Base-by-base conservation (phyloP, 2,797 vertebrate genomes). In the Epinephelus coioides region DNA sequence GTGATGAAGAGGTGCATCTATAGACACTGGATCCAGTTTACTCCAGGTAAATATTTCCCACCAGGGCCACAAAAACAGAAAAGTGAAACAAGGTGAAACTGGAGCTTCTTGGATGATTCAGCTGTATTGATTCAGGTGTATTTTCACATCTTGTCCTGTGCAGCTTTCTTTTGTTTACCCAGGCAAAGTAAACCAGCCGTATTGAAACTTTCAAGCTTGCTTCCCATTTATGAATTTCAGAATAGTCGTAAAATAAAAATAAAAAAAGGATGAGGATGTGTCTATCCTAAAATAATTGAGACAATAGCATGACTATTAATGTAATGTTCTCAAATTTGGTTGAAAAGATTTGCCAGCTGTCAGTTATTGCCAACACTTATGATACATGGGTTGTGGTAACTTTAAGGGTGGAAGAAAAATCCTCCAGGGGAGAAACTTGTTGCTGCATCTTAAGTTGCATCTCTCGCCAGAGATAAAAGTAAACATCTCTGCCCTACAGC, bases 91-190 rank as follows among this genome's bases (percentile, higher is more conserved):
- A 19, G 5, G 54, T 55, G 44, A 78, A 54, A n/a, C 14, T 34
- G 8, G 27, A 72, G 63, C 76, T 49, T 78, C 80, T 78, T 50
- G 40, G 73, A 76, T 83, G 83, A 86, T 65, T 89, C 83, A 83
- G 69, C 62, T 60, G 2, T 77, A 89, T 86, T 55, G 83, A 86
- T 68, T 66, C 60, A 81, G 62, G 56, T 78, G 69, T 65, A 66
- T 70, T 84, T 82, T 84, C 55, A 69, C 80, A 83, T 81, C 50
- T 79, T 71, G 43, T 79, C 72, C 67, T 66, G 51, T 59, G 59
- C 34, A 69, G 50, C 34, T 73, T 68, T 65, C 38, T 19, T 43
- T 34, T 63, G 11, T 76, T 21, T 64, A 64, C 47, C 49, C n/a
- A 54, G 38, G 63, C 5, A 69, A 68, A 73, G 40, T 56, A 27